Percentiles rank a stretch among this genome's conserved stretches.
Evolutionary conservation across 1,140 invertebrate genomes (phyloP).

Genomic region (Drosophila novamexicana): DNA sequence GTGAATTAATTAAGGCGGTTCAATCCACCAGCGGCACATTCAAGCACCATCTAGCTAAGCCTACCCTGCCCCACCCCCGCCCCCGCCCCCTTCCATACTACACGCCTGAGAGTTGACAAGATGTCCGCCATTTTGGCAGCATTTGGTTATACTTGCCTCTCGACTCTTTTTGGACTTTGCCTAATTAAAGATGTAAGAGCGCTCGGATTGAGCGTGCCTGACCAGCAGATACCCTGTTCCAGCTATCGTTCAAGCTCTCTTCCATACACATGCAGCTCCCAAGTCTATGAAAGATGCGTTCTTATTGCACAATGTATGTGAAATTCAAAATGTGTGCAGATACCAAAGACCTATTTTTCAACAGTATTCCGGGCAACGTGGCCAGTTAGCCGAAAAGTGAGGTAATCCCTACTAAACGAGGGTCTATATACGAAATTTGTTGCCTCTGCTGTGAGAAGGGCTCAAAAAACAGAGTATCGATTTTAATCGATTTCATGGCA

Average conservation of each 20-base stretch:
- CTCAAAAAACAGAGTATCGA: too few relatives aligned
- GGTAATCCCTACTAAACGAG: too few relatives aligned
- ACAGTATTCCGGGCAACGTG: too few relatives aligned
- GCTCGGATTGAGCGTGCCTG: neutral
- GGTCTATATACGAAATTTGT: too few relatives aligned
- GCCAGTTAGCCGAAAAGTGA: too few relatives aligned
- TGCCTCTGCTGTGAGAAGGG: too few relatives aligned
- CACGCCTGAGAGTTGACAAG: slow-evolving; percentile 31
- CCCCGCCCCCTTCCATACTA: neutral
- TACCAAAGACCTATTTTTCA: too few relatives aligned
- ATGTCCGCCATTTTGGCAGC: slow-evolving; percentile 73
- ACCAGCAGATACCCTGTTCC: neutral
- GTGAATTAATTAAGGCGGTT: slow-evolving; percentile 77
- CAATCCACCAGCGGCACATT: slow-evolving; percentile 14
- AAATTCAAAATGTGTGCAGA: too few relatives aligned
- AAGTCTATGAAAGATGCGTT: too few relatives aligned
- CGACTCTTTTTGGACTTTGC: slow-evolving; percentile 15
- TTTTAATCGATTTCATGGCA: too few relatives aligned
- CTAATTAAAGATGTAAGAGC: neutral
- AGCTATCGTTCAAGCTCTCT: neutral
- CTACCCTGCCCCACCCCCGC: neutral
- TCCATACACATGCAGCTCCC: too few relatives aligned
- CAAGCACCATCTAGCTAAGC: slow-evolving; percentile 3
- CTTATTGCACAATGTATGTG: too few relatives aligned
- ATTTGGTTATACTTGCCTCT: neutral